Percentiles rank a stretch among this genome's conserved stretches.
Evolutionary conservation across 2,113 vertebrate genomes (phyloP).

Genomic region (Sterna hirundo): DNA sequence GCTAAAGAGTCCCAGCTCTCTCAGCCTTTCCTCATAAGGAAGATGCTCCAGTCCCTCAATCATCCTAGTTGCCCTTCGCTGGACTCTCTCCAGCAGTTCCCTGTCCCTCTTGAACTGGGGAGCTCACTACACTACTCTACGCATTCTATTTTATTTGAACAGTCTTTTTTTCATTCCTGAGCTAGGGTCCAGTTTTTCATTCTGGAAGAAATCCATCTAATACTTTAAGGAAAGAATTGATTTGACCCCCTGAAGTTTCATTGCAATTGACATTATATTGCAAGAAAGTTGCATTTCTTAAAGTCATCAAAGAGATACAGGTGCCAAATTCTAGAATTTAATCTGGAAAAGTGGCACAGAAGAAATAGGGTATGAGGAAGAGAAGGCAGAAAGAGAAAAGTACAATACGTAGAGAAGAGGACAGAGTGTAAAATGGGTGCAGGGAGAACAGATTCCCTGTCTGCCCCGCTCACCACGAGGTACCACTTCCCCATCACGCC

Average conservation of each 20-base stretch:
- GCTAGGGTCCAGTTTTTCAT: not conserved
- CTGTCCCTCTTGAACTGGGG: too few species aligned
- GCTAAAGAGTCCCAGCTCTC: too few species aligned
- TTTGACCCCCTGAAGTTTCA: not conserved
- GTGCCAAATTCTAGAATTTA: not conserved
- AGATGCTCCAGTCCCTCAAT: too few species aligned
- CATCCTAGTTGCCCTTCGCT: too few species aligned
- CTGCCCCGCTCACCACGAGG: not conserved
- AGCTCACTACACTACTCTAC: too few species aligned
- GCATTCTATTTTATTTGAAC: not conserved
- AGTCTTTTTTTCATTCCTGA: not conserved
- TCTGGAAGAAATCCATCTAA: not conserved
- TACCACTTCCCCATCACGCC: not conserved
- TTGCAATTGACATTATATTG: not conserved
- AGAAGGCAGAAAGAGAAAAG: not conserved
- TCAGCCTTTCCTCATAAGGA: too few species aligned
- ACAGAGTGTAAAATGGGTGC: not conserved
- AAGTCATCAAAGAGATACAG: not conserved
- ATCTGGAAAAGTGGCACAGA: not conserved
- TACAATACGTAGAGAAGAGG: not conserved
- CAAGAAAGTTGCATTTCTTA: not conserved
- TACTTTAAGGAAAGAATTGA: not conserved
- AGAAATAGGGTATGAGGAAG: not conserved
- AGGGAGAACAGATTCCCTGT: not conserved
- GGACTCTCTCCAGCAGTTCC: too few species aligned